Evolutionary conservation across 2,113 vertebrate genomes (phyloP), one percentile per base, ranked within the genome.

Genomic region (Macroglossus sobrinus): DNA sequence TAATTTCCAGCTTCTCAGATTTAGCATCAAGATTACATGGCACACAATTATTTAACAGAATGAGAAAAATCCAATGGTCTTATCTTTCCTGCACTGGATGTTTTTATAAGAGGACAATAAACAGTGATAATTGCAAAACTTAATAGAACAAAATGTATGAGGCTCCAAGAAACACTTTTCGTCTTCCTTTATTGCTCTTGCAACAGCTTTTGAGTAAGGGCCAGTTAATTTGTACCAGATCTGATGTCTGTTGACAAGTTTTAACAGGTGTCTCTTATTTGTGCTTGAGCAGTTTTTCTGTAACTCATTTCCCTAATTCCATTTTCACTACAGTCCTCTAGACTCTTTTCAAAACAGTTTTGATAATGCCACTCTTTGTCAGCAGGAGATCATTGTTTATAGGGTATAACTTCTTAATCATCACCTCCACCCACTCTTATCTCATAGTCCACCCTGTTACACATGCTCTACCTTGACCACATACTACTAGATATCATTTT

Each of bases 261-360:
- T 71, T 35, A 64, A 40, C 68, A 84, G 30, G 92, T 79, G 16
- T 88, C 93, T 95, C 30, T 84, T 84, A 50, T 91, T 89, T 96
- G 89, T 92, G 43, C n/a, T 75, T 91, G 45, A 87, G 35, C 33
- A 12, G 45, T 33, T 90, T 86, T 38, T 76, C 57, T 66, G 47
- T 21, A 95, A 26, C 15, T 93, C 76, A 35, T 81, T 61, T 93
- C 45, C 15, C 14, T 55, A 61, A 35, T 80, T 84, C 14, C 40
- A 53, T 15, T 81, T 26, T 30, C n/a, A 13, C 4, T 66, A n/a
- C 7, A 28, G 21, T 69, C 24, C 8, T 92, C 63, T 59, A 79
- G 35, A 45, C 40, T 53, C 57, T 89, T 89, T 50, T 93, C 33
- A 35, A 92, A 85, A 81, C 28, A 55, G 14, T 21, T 89, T 28